phyloP scores from a whole-genome alignment of 2,113 vertebrate genomes.

The Bos taurus region ARS-UCD2.0 NC_037357.1:111791001-111791500 shows the following conservation, averaged over 20 bases:
- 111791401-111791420: conserved; percentile 14
- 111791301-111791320: background rate
- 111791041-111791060: conserved; percentile 15
- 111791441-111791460: background rate
- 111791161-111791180: background rate
- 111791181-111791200: background rate
- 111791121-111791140: background rate
- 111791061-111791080: conserved; percentile 37
- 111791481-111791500: background rate
- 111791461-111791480: background rate
- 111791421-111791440: background rate
- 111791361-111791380: background rate
- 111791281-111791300: background rate
- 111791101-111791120: background rate
- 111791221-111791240: background rate
- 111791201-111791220: background rate
- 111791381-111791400: background rate
- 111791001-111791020: conserved; percentile 27
- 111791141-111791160: background rate
- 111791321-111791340: background rate
- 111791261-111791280: background rate
- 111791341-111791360: background rate
- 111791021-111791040: conserved; percentile 15
- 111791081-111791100: background rate
- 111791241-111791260: background rate